These are phyloP conservation scores for Anguilla japonica DNA, from an alignment of 2,113 vertebrate species.

Conservation along the genomic window DNA sequence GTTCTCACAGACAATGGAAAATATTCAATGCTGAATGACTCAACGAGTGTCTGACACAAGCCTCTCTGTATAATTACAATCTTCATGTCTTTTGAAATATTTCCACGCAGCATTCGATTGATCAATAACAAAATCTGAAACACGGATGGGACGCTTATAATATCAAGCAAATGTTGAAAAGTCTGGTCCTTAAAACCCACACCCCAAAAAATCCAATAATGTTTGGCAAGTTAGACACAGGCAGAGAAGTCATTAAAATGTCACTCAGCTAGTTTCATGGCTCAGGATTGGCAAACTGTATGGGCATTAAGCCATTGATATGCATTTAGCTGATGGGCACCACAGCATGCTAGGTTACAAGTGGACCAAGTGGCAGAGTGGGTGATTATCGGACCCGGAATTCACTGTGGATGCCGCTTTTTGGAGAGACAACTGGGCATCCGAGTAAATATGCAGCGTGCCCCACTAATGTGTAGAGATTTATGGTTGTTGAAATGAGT, in stretches of 20 bases:
- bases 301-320: not conserved
- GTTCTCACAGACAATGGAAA: slow-evolving; percentile 42
- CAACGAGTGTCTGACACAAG: not conserved
- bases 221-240: not conserved
- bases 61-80: not conserved
- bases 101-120: not conserved
- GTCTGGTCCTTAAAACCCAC: not conserved
- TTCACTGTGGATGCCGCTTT: not conserved
- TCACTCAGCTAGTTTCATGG: not conserved
- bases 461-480: slow-evolving; percentile 18
- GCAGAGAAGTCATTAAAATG: not conserved
- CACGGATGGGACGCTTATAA: not conserved
- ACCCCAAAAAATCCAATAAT: not conserved
- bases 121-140: not conserved
- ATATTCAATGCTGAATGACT: slow-evolving; percentile 12
- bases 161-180: not conserved
- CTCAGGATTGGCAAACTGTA: not conserved
- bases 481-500: not conserved
- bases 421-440: slow-evolving; percentile 10
- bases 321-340: not conserved
- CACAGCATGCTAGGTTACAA: not conserved
- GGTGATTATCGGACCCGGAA: slow-evolving; percentile 6
- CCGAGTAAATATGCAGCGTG: not conserved
- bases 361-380: not conserved
- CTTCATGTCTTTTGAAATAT: not conserved